These are phyloP conservation scores for Paraplagusia blochii DNA, from an alignment of 2,113 vertebrate species.

Conservation along the genomic window DNA sequence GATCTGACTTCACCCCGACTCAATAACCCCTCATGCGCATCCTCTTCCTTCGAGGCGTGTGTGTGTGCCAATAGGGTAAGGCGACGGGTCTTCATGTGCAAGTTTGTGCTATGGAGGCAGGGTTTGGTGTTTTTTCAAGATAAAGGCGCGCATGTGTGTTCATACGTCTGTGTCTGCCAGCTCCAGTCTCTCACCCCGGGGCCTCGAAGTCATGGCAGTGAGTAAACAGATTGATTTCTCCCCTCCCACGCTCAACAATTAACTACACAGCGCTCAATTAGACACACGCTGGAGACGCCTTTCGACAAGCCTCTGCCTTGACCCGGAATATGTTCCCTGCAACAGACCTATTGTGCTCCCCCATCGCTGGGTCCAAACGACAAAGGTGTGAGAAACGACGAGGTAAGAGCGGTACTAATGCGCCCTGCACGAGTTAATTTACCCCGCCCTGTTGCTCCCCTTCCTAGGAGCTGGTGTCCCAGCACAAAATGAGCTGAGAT, in stretches of 20 bases:
- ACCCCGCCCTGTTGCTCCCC: slow-evolving; percentile 41
- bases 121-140: slow-evolving; percentile 49
- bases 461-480: slow-evolving; percentile 48
- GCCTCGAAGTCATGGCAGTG: slow-evolving; percentile 76
- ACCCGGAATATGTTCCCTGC: slow-evolving; percentile 56
- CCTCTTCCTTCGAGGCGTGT: slow-evolving; percentile 51
- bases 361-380: slow-evolving; percentile 19
- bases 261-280: slow-evolving; percentile 81
- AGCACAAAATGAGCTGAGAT: slow-evolving; percentile 62
- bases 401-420: slow-evolving; percentile 34
- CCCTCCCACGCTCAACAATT: slow-evolving; percentile 79
- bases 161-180: slow-evolving; percentile 64
- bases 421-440: slow-evolving; percentile 22
- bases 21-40: slow-evolving; percentile 65
- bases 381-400: slow-evolving; percentile 14
- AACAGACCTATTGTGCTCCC: slow-evolving; percentile 16
- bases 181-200: slow-evolving; percentile 71
- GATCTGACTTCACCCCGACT: slow-evolving; percentile 71
- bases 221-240: slow-evolving; percentile 82
- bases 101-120: slow-evolving; percentile 45
- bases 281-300: slow-evolving; percentile 73
- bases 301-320: slow-evolving; percentile 65
- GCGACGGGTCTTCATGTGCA: slow-evolving; percentile 40
- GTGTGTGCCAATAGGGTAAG: slow-evolving; percentile 33
- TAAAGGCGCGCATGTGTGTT: slow-evolving; percentile 41